Conservation (phyloP, 2,113 vertebrate species). For the Hippocampus guttulatus region DNA sequence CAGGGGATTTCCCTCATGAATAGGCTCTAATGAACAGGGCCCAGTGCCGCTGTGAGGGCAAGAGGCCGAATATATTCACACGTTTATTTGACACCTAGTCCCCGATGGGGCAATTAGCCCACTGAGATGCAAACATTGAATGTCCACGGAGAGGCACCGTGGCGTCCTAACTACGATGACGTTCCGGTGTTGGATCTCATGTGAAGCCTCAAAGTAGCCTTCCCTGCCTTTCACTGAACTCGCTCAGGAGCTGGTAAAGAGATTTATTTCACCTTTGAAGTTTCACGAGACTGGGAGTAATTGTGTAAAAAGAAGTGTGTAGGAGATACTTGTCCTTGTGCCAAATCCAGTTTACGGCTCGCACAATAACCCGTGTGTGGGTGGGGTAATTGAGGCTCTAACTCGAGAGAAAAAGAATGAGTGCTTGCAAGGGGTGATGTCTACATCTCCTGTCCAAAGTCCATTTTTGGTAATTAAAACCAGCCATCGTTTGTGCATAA, state of each 20-base stretch:
- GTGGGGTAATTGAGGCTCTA: constrained; percentile 48
- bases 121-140: constrained; percentile 46
- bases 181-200: constrained; percentile 39
- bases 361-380: constrained; percentile 44
- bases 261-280: constrained; percentile 22
- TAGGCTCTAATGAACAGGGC: constrained; percentile 41
- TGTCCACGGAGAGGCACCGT: constrained; percentile 4
- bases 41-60: constrained; percentile 41
- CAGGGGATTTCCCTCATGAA: constrained; percentile 44
- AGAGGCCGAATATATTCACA: constrained; percentile 57
- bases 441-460: constrained; percentile 44
- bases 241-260: constrained; percentile 13
- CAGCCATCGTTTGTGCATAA: constrained; percentile 39
- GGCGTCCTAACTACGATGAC: constrained; percentile 34
- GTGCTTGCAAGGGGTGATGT: constrained; percentile 26
- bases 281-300: constrained; percentile 21
- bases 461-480: constrained; percentile 53
- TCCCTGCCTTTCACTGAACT: background rate
- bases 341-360: constrained; percentile 46
- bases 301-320: constrained; percentile 27
- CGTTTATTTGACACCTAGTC: constrained; percentile 28
- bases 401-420: constrained; percentile 41
- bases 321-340: constrained; percentile 35
- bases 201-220: constrained; percentile 21
- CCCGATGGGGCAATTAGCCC: constrained; percentile 45